phyloP scores from a whole-genome alignment of 2,113 vertebrate genomes.

The Chlorodrepanis virens region DNA sequence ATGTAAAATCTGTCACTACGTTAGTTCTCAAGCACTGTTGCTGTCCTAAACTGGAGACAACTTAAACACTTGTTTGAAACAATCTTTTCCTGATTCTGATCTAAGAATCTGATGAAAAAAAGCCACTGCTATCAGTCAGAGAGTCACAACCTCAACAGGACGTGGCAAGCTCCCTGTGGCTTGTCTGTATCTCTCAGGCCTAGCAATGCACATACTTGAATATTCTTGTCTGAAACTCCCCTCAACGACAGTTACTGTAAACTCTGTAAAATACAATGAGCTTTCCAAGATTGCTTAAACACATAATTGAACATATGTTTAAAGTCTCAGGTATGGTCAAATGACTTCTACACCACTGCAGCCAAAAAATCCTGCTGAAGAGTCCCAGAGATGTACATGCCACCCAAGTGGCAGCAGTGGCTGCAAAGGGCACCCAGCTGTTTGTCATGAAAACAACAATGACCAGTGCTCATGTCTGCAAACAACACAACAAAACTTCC shows the following conservation, averaged over 20 bases:
- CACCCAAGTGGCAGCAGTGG: background rate
- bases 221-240: background rate
- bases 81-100: background rate
- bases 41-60: background rate
- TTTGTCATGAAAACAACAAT: background rate
- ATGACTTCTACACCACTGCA: background rate
- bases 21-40: background rate
- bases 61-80: background rate
- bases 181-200: background rate
- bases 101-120: background rate
- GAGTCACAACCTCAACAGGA: background rate
- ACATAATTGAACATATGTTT: background rate
- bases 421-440: background rate
- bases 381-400: rapidly evolving
- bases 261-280: background rate
- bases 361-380: background rate
- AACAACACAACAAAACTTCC: background rate
- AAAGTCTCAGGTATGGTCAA: background rate
- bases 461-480: background rate
- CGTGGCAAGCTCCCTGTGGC: background rate
- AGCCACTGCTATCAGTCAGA: background rate
- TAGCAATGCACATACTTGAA: background rate
- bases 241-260: background rate
- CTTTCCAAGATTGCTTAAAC: background rate
- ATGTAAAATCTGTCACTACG: background rate